Base-by-base conservation (phyloP, 2,797 vertebrate genomes). In the Mormyrops boulengeri region DNA sequence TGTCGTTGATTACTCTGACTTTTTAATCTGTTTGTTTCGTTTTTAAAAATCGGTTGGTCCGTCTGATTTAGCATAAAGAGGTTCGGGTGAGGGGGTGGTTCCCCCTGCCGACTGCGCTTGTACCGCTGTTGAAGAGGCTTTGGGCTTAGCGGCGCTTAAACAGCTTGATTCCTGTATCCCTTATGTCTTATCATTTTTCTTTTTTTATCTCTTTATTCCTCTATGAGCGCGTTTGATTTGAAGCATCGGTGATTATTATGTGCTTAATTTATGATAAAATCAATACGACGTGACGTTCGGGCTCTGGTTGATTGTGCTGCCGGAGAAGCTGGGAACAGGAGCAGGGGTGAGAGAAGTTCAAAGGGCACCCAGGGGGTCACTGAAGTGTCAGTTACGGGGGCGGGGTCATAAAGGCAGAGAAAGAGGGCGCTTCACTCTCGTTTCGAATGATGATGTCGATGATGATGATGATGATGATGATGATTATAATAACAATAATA, bases 261-360 rank as follows among this genome's bases (percentile, higher is more conserved):
- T 77, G 50, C 22, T 73, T 60, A 60, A 60, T 90, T 88, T 88
- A 88, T 90, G 77, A 88, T 90, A 62, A 88, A 80, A 88, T 90
- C 89, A 82, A 90, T 88, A 87, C 62, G 30, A 50, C 69, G 60
- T 53, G 38, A n/a, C 69, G 19, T 77, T 50, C 52, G 34, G 19
- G 30, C 22, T 49, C 34, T 9, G 47, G 50, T 57, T 55, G n/a
- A 38, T 53, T 8, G 34, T 60, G 47, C 34, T 14, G 34, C 34
- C 44, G 52, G 50, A 30, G 86, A 22, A 57, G 14, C 4, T 34
- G 38, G 26, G 85, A 50, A 77, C 73, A 50, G 50, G 17, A 26
- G 34, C 2, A 14, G 55, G 38, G 47, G 47, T 82, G 77, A 22
- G 52, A 47, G 53, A 88, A 50, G 69, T 22, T 88, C 22, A 77